phyloP scores from a whole-genome alignment of 2,888 invertebrate genomes.

The Catocala sponsa region DNA sequence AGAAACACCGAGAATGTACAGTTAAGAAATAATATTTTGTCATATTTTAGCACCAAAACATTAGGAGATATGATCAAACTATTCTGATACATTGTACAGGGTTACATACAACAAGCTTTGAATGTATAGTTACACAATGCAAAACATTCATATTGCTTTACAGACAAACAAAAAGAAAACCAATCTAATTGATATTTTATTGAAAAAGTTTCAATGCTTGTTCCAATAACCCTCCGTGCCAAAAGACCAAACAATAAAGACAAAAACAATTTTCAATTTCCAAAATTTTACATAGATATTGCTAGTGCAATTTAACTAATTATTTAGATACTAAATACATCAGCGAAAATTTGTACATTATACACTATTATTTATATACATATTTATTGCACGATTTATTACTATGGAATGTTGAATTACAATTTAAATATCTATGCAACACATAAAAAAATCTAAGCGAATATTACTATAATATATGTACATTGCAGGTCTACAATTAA shows the following conservation, averaged over 20 bases:
- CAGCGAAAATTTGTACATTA: conserved; percentile 48
- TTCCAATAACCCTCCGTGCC: conserved; percentile 37
- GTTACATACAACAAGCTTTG: conserved; percentile 20
- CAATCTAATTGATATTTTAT: not conserved
- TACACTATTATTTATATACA: conserved; percentile 56
- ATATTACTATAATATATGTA: conserved; percentile 35
- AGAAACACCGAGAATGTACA: conserved; percentile 53
- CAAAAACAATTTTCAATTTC: conserved; percentile 18
- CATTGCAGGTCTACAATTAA: conserved; percentile 21
- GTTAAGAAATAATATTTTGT: conserved; percentile 51
- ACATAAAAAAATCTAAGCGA: conserved; percentile 41
- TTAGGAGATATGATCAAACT: conserved; percentile 66
- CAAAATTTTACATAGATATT: conserved; percentile 38
- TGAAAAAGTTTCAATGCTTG: conserved; percentile 12
- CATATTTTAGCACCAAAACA: conserved; percentile 80
- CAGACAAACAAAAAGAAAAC: not conserved
- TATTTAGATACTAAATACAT: conserved; percentile 33
- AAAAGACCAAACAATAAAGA: conserved; percentile 30
- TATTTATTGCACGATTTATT: conserved; percentile 70
- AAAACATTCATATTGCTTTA: not conserved
- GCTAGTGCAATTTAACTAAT: conserved; percentile 26
- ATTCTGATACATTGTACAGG: conserved; percentile 31
- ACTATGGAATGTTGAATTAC: conserved; percentile 82
- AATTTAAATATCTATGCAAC: conserved; percentile 48
- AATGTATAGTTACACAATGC: not conserved